Evolutionary conservation across 2,797 vertebrate species (phyloP).

Genomic region (Dipus sagitta): DNA sequence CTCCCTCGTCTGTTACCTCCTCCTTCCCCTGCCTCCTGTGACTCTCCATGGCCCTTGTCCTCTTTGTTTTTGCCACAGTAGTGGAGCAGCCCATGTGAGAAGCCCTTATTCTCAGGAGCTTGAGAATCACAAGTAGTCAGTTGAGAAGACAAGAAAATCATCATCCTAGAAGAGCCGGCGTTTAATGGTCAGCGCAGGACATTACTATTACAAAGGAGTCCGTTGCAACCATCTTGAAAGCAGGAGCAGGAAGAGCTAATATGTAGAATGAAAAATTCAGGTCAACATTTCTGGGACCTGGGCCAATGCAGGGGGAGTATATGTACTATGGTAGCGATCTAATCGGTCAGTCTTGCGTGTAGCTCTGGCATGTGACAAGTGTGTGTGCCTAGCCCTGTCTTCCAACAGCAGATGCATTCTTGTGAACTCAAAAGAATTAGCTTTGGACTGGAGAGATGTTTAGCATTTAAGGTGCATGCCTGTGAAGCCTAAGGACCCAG

Average conservation of each 20-base stretch:
- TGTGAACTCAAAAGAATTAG: neutral
- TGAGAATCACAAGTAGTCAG: too few species aligned
- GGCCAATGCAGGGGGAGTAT: neutral
- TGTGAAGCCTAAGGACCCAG: too few species aligned
- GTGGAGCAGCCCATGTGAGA: too few species aligned
- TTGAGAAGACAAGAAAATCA: too few species aligned
- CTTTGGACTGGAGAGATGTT: neutral
- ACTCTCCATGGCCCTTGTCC: too few species aligned
- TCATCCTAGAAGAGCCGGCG: too few species aligned
- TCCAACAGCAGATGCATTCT: neutral
- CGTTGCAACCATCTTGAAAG: neutral
- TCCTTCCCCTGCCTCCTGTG: too few species aligned
- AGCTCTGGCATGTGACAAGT: neutral
- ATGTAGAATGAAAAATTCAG: neutral
- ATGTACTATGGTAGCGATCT: too few species aligned
- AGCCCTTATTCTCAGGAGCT: too few species aligned
- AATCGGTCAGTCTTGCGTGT: neutral
- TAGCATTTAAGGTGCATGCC: too few species aligned
- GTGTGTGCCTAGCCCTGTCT: neutral
- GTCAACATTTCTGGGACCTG: neutral
- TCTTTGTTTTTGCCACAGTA: too few species aligned
- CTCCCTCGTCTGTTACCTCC: neutral
- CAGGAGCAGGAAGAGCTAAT: neutral
- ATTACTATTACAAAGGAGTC: neutral
- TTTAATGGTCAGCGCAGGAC: neutral